Conservation (phyloP, 2,888 invertebrate genomes). For the Melanotus villosus region DNA sequence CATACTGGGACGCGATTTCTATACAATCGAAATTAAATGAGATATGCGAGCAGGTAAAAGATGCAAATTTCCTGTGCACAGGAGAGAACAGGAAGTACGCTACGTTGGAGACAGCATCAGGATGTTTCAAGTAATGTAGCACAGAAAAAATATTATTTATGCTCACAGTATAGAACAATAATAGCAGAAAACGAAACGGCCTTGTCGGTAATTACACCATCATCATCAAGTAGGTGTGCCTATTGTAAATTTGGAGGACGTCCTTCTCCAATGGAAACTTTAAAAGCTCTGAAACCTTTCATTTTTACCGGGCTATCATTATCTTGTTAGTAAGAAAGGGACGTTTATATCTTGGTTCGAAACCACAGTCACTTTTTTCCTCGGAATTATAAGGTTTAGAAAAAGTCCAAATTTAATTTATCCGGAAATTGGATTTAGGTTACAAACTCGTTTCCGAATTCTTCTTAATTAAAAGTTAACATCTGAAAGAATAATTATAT, state of each 20-base stretch:
- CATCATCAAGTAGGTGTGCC: conserved; percentile 47
- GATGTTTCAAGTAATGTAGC: conserved; percentile 57
- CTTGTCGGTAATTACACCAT: conserved; percentile 30
- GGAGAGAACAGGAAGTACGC: conserved; percentile 64
- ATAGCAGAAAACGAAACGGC: conserved; percentile 48
- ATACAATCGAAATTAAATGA: conserved; percentile 25
- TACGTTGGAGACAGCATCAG: conserved; percentile 64
- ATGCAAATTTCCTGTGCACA: conserved; percentile 62
- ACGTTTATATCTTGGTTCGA: too few species aligned
- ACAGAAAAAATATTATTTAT: conserved; percentile 53
- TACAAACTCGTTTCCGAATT: too few species aligned
- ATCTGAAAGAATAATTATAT: too few species aligned
- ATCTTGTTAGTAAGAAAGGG: too few species aligned
- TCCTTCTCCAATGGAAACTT: background rate
- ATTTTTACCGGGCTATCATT: too few species aligned
- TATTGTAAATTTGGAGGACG: background rate
- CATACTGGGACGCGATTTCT: background rate
- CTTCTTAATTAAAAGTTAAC: too few species aligned
- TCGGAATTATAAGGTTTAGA: too few species aligned
- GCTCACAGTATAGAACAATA: conserved; percentile 56
- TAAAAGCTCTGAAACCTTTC: background rate
- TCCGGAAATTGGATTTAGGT: too few species aligned
- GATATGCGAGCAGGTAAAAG: conserved; percentile 59
- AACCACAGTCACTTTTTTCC: too few species aligned
- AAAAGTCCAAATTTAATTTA: too few species aligned